Percentiles rank a stretch among this genome's conserved stretches.
phyloP scores from a whole-genome alignment of 1,140 invertebrate genomes.

The Drosophila mayri region DNA sequence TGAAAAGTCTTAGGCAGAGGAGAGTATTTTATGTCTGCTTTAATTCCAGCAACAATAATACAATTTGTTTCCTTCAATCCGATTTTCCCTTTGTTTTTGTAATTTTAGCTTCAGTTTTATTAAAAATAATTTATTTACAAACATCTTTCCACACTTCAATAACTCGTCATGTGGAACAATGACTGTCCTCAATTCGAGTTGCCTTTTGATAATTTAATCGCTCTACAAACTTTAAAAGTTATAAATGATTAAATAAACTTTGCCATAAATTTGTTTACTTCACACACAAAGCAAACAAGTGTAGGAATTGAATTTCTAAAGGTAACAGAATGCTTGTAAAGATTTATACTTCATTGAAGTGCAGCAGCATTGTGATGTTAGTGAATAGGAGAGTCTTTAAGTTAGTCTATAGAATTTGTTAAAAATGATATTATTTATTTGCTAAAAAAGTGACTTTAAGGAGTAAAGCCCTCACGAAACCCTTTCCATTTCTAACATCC shows the following conservation, averaged over 20 bases:
- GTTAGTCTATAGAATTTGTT: not conserved
- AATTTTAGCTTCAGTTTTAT: not conserved
- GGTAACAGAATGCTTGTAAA: not conserved
- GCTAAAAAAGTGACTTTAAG: not conserved
- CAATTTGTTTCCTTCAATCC: not conserved
- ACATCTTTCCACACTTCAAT: not conserved
- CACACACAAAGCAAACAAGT: slow-evolving; percentile 7
- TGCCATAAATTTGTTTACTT: not conserved
- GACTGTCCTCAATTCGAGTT: not conserved
- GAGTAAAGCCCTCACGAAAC: not conserved
- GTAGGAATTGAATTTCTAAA: not conserved
- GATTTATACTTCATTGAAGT: not conserved
- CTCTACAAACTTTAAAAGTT: not conserved
- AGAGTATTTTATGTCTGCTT: too few species aligned
- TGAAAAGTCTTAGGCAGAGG: slow-evolving; percentile 8
- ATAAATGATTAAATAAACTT: slow-evolving; percentile 13
- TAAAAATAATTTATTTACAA: not conserved
- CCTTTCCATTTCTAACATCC: not conserved
- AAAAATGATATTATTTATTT: not conserved
- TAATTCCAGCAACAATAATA: slow-evolving; percentile 8
- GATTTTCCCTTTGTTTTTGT: not conserved
- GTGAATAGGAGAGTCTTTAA: not conserved
- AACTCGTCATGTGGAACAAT: not conserved
- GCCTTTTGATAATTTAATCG: slow-evolving; percentile 9
- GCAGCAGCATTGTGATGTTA: not conserved